Percentiles rank a stretch among this genome's conserved stretches.
These are phyloP conservation scores for Anthrax anthrax DNA, from an alignment of 2,888 invertebrate species.

Conservation along the genomic window DNA sequence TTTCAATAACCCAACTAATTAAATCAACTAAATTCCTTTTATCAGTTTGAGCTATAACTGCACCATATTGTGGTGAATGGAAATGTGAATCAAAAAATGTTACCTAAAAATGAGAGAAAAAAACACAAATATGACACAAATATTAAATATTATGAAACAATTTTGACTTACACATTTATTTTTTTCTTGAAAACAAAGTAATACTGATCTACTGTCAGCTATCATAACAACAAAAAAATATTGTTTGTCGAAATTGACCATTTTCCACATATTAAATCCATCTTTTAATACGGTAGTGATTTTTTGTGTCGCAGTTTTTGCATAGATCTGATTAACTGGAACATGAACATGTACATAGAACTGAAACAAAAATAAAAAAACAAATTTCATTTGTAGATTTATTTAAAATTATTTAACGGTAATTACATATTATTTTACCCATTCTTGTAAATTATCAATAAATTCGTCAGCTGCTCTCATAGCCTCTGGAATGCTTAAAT, in stretches of 20 bases:
- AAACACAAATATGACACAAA: neutral
- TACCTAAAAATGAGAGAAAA: slow-evolving; percentile 3
- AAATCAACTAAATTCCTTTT: slow-evolving; percentile 8
- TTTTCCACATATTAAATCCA: slow-evolving; percentile 9
- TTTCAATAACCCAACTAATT: slow-evolving; percentile 9
- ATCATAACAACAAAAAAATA: slow-evolving; percentile 10
- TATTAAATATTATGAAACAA: neutral
- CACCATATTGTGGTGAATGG: slow-evolving; percentile 6
- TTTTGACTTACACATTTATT: slow-evolving; percentile 1
- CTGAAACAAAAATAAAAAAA: neutral
- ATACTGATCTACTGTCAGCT: slow-evolving; percentile 10
- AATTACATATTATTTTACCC: neutral
- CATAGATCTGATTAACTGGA: neutral
- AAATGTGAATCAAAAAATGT: slow-evolving; percentile 11
- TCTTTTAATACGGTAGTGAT: slow-evolving; percentile 5
- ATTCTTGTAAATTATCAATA: slow-evolving; percentile 1
- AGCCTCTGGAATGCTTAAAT: slow-evolving; percentile 41
- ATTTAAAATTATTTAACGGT: too few relatives aligned
- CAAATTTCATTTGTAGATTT: too few relatives aligned
- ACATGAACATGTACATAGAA: slow-evolving; percentile 9
- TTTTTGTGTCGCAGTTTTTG: slow-evolving; percentile 3
- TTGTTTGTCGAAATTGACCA: slow-evolving; percentile 7
- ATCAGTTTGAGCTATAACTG: slow-evolving; percentile 9
- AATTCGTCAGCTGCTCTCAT: slow-evolving; percentile 17
- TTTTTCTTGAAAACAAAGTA: slow-evolving; percentile 9